Base-by-base conservation (phyloP, 2,888 invertebrate species). In the Xylocampa areola region DNA sequence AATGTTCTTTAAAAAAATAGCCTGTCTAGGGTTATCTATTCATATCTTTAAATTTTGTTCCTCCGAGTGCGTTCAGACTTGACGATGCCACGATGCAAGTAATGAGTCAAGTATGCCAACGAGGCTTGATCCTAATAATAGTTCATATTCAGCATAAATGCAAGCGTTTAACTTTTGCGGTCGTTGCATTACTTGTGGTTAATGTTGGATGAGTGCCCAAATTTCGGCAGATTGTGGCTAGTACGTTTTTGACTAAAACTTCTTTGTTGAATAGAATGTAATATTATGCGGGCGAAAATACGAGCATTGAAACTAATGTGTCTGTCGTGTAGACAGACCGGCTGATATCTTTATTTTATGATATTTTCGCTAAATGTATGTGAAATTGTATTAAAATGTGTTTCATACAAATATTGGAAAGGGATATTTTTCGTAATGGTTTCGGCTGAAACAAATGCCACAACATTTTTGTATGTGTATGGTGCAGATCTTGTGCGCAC, bases 201-300 rank as follows among this genome's bases (percentile, higher is more conserved):
- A 14, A n/a, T 48, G 27, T 61, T 61, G 62, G 62, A 39, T 13
- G 13, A 40, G 13, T 35, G 44, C 52, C 39, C 19, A 36, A 8
- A 7, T 27, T 1, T 14, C 2, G 7, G 1, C 10, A 44, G 32
- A 45, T 30, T 61, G 8, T 61, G 23, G 33, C 25, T 29, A n/a
- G 17, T 16, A n/a, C 8, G 13, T 35, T 44, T 39, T 19, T 17
- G 21, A 3, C 11, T 8, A 32, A 17, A 37, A 27, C n/a, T 33
- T 30, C 1, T n/a, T 19, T 25, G 10, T 33, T 29, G 1, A 17
- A 43, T 23, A 30, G 19, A 35, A 58, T 29, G 4, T 27, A n/a
- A 37, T 7, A 35, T n/a, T 35, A 29, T 29, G 30, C 1, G 14
- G 16, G 14, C 25, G 11, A 1, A 10, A 45, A 13, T 16, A 13